Evolutionary conservation across 2,113 vertebrate genomes (phyloP).

Genomic region (Crocuta crocuta): DNA sequence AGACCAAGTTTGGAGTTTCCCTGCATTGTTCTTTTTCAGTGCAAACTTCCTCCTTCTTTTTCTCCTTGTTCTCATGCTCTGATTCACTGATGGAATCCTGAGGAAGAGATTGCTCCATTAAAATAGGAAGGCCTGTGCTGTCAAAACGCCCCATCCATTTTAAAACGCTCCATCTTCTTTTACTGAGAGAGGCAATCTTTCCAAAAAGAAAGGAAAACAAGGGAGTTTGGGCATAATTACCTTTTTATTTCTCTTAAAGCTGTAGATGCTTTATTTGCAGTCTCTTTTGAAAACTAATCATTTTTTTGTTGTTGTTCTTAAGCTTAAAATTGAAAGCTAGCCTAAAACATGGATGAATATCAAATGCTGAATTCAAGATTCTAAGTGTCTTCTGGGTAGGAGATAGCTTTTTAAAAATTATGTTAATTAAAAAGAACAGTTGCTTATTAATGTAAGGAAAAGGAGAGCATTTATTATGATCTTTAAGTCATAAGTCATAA

Average conservation of each 20-base stretch:
- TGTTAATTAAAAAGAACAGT: constrained; percentile 70
- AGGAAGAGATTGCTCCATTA: not conserved
- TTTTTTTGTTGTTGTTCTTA: constrained; percentile 55
- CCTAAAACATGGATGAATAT: not conserved
- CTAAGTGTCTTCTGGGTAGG: not conserved
- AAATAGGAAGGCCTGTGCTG: not conserved
- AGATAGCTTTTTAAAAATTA: not conserved
- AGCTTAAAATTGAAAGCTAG: constrained; percentile 27
- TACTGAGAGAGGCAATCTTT: constrained; percentile 37
- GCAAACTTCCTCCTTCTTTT: not conserved
- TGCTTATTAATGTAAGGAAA: constrained; percentile 44
- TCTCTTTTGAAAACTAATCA: constrained; percentile 53
- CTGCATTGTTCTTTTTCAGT: not conserved
- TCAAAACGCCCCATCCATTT: not conserved
- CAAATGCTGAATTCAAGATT: not conserved
- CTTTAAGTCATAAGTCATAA: not conserved
- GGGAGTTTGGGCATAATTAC: constrained; percentile 2
- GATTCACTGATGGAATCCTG: constrained; percentile 43
- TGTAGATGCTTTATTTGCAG: constrained; percentile 27
- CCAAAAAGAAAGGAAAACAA: not conserved
- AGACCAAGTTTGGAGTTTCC: not conserved
- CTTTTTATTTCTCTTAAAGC: constrained; percentile 63
- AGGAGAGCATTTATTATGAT: not conserved
- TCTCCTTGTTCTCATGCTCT: not conserved
- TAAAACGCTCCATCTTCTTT: not conserved